Percentiles rank a stretch among this genome's conserved stretches.
Conservation (phyloP, 2,888 invertebrate species). For the Drosophila dives region DNA sequence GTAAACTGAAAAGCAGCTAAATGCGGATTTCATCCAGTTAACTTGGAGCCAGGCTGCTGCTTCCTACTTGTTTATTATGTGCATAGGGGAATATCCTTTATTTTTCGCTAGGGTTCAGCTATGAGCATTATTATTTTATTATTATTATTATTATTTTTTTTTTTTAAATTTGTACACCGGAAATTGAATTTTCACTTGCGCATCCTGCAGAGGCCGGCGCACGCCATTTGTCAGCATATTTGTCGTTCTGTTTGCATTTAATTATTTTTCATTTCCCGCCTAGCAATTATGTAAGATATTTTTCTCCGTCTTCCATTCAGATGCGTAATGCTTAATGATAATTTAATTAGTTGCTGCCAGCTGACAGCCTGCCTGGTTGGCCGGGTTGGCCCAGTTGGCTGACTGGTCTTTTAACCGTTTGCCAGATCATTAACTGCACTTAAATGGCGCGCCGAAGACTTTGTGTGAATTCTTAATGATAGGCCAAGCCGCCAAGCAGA, state of each 20-base stretch:
- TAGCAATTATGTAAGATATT: constrained; percentile 69
- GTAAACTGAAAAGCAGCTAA: background rate
- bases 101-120: constrained; percentile 24
- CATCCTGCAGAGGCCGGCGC: constrained; percentile 17
- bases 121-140: background rate
- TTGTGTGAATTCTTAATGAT: constrained; percentile 71
- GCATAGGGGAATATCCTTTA: constrained; percentile 30
- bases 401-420: constrained; percentile 45
- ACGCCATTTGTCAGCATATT: constrained; percentile 23
- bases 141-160: background rate
- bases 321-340: constrained; percentile 60
- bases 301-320: constrained; percentile 45
- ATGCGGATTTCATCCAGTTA: background rate
- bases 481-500: constrained; percentile 1
- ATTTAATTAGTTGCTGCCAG: constrained; percentile 79
- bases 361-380: background rate
- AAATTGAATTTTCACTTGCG: constrained; percentile 67
- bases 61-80: constrained; percentile 23
- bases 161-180: constrained; percentile 47
- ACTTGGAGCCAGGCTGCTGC: background rate
- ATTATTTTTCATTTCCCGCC: constrained; percentile 50
- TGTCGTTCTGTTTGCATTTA: constrained; percentile 27
- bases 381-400: background rate
- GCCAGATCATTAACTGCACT: constrained; percentile 75
- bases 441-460: constrained; percentile 52